phyloP scores from a whole-genome alignment of 30 jellyfish, hydroid and myxozoan genomes.

The Aurelia sp. region DNA sequence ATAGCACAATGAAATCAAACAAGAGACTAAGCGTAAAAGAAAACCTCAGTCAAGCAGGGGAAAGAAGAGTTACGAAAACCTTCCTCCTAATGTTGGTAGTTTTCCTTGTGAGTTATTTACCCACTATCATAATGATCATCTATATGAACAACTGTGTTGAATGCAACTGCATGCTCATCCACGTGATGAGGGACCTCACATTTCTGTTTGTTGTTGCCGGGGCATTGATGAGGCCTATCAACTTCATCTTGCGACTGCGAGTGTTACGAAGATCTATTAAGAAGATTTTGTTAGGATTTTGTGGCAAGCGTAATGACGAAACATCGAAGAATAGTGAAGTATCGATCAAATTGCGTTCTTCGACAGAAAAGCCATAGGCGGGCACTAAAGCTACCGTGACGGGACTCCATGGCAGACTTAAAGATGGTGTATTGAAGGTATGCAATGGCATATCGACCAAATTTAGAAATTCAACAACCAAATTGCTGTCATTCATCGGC shows the following conservation, averaged over 20 bases:
- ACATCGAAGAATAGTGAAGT: constrained; percentile 52
- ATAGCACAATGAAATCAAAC: constrained; percentile 22
- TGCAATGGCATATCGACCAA: too few species aligned
- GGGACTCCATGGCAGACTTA: too few species aligned
- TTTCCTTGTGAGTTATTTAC: constrained; percentile 66
- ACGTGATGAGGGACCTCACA: constrained; percentile 76
- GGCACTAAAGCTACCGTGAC: too few species aligned
- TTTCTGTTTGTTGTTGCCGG: constrained; percentile 74
- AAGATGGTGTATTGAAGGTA: too few species aligned
- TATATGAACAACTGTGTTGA: constrained; percentile 76
- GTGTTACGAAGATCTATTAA: constrained; percentile 45
- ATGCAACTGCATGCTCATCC: constrained; percentile 72
- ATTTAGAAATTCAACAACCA: too few species aligned
- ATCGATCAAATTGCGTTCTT: constrained; percentile 44
- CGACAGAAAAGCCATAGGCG: constrained; percentile 33
- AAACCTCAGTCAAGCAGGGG: constrained; percentile 57
- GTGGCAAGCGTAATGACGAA: constrained; percentile 23
- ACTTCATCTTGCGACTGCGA: constrained; percentile 59
- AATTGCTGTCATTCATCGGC: background rate
- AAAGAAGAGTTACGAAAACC: constrained; percentile 74
- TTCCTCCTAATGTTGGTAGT: constrained; percentile 77
- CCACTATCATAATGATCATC: constrained; percentile 69
- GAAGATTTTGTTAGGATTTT: constrained; percentile 3
- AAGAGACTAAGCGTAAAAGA: constrained; percentile 42
- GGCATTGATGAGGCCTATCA: constrained; percentile 73